Evolutionary conservation across 2,113 vertebrate species (phyloP), one percentile per base, ranked within the genome.

Genomic region (Callipepla californica): DNA sequence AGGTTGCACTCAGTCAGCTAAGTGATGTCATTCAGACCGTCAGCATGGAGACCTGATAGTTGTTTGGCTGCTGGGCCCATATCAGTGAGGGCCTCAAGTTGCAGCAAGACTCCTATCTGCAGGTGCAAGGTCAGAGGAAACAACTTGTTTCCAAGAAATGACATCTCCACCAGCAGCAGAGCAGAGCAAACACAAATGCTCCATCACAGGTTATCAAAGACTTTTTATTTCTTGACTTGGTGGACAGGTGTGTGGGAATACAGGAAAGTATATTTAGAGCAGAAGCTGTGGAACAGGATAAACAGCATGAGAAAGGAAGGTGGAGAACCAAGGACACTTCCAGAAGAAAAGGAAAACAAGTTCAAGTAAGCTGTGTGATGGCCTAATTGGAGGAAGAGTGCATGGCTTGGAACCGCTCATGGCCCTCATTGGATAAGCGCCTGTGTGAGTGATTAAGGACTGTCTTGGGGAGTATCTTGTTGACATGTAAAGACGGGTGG

Each of bases 61-160:
- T 8, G 10, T 34, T 36, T 1, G 0, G 20, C 50, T 59, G 38
- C 51, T 48, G 59, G 51, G 53, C 45, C 78, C 1, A 0, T 48
- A 26, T 53, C 77, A 82, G 44, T 15, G 59, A 11, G 12, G 73
- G 40, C 34, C 25, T 78, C 17, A 66, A 0, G 0, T 67, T 55
- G 47, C 32, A 10, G 2, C 48, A 3, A 4, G 14, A 36, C 16
- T 78, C 32, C 73, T 79, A 47, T 63, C 48, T 69, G 42, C n/a
- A 47, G 61, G 38, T 8, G 48, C 51, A 87, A 68, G 55, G 42
- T 87, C 36, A 40, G 32, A 73, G 7, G 53, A 77, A 86, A 73
- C 11, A 17, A 9, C 38, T 6, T 55, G 11, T 32, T 59, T 18
- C 70, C 61, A 55, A 23, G 13, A 58, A 70, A 13, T 3, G 32